A percentile compares a stretch with the other conserved stretches of the same genome.
Evolutionary conservation across 2,797 vertebrate genomes (phyloP).

Genomic region (Coregonus ussuriensis): DNA sequence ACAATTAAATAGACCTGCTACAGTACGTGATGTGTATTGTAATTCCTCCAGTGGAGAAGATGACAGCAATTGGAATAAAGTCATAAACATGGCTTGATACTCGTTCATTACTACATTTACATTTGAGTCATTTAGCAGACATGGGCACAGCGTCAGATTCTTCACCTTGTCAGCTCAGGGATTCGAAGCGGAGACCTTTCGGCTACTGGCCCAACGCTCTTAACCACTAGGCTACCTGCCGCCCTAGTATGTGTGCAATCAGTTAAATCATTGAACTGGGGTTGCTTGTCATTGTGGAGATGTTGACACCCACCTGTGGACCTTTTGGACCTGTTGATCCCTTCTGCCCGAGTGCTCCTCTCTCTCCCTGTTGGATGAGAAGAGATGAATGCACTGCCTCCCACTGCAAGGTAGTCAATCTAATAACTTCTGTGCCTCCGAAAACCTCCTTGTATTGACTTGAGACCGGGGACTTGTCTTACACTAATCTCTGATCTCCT

Average conservation of each 20-base stretch:
- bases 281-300: not conserved
- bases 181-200: too few relatives aligned
- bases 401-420: not conserved
- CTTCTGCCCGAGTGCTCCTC: constrained; percentile 64
- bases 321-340: constrained; percentile 68
- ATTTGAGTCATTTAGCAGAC: too few relatives aligned
- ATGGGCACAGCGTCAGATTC: too few relatives aligned
- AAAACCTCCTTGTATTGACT: not conserved
- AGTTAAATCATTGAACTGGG: not conserved
- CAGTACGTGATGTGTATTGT: not conserved
- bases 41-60: not conserved
- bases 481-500: not conserved
- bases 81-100: not conserved
- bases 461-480: not conserved
- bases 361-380: constrained; percentile 60
- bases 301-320: constrained; percentile 53
- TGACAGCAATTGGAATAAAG: not conserved
- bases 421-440: not conserved
- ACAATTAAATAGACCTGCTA: not conserved
- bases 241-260: not conserved
- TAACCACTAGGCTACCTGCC: too few relatives aligned
- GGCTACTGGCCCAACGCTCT: too few relatives aligned
- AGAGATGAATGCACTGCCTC: not conserved
- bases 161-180: too few relatives aligned
- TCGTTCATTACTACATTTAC: not conserved